Evolutionary conservation across 2,113 vertebrate species (phyloP).

Genomic region (Coracopsis vasa): DNA sequence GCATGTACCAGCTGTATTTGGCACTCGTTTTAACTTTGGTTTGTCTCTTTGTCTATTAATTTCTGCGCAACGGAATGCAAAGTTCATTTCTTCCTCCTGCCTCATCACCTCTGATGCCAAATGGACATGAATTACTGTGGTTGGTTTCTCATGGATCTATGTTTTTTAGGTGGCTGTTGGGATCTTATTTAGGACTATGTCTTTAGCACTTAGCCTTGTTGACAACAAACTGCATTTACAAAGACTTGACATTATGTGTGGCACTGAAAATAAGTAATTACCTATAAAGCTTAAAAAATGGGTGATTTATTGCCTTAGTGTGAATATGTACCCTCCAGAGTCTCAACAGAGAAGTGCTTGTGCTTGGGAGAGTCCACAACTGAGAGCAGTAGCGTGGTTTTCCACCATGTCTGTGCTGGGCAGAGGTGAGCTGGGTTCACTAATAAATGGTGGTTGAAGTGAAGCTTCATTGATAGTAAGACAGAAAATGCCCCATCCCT

Average conservation of each 20-base stretch:
- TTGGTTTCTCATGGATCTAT: not conserved
- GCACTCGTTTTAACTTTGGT: not conserved
- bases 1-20: not conserved
- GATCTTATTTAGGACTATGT: not conserved
- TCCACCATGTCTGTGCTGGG: not conserved
- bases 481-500: not conserved
- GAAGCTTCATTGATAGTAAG: not conserved
- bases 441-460: not conserved
- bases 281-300: not conserved
- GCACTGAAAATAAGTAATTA: not conserved
- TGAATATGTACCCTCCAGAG: not conserved
- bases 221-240: not conserved
- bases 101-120: not conserved
- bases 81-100: not conserved
- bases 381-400: not conserved
- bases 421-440: not conserved
- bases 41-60: not conserved
- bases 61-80: not conserved
- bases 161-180: not conserved
- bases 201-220: not conserved
- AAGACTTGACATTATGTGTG: accelerated
- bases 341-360: not conserved
- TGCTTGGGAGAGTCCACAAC: not conserved
- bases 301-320: not conserved
- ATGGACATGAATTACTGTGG: not conserved